A percentile compares a stretch with the other conserved stretches of the same genome.
Evolutionary conservation across 1,140 invertebrate species (phyloP).

Genomic region (Alviniconcha marisindica): DNA sequence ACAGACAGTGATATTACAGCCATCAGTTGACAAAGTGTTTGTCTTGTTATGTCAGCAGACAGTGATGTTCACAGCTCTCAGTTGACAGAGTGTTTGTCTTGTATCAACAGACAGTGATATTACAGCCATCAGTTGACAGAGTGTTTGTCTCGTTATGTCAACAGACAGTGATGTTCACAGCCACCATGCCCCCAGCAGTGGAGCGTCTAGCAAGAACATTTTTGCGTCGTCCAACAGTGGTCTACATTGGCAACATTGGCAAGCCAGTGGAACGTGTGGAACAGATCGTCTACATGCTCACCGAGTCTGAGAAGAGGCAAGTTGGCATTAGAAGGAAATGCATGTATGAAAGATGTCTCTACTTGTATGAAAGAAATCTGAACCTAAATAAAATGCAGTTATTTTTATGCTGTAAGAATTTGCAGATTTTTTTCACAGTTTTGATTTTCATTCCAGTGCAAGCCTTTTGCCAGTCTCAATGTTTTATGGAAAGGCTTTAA

Average conservation of each 20-base stretch:
- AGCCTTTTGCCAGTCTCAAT: too few species aligned
- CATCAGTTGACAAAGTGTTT: too few species aligned
- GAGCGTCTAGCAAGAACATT: slow-evolving; percentile 97
- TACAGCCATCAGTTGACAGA: too few species aligned
- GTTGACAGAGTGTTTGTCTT: too few species aligned
- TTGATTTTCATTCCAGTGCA: too few species aligned
- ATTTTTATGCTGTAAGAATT: background rate
- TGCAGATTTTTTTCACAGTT: background rate
- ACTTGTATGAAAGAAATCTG: slow-evolving; percentile 12
- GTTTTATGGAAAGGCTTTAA: too few species aligned
- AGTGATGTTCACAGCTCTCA: too few species aligned
- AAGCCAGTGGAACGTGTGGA: slow-evolving; percentile 98
- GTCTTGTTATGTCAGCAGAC: too few species aligned
- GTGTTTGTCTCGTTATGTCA: background rate
- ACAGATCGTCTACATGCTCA: slow-evolving; percentile 97
- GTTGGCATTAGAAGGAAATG: background rate
- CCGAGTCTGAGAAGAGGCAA: slow-evolving; percentile 91
- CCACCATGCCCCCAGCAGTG: slow-evolving; percentile 99
- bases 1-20: too few species aligned
- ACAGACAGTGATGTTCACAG: slow-evolving; percentile 99
- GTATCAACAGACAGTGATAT: too few species aligned
- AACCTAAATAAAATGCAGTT: too few species aligned
- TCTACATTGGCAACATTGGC: slow-evolving; percentile 99
- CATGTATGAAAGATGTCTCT: too few species aligned
- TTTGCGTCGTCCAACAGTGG: slow-evolving; percentile 95